Conservation (phyloP, 2,888 invertebrate genomes). For the Salticus scenicus region DNA sequence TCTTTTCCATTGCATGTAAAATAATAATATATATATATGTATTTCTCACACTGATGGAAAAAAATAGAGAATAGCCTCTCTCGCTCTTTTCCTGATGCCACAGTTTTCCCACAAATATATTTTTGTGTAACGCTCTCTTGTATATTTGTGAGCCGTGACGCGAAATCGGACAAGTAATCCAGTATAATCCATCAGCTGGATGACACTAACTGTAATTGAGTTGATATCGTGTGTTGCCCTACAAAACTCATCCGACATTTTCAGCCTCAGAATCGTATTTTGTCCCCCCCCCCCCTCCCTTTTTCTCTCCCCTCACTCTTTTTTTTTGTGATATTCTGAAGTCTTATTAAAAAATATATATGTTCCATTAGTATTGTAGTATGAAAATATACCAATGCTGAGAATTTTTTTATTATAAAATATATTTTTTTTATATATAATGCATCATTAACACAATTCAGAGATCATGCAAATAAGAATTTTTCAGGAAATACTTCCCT, state of each 20-base stretch:
- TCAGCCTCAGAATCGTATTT: neutral
- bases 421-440: too few relatives aligned
- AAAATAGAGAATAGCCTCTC: neutral
- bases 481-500: too few relatives aligned
- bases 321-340: too few relatives aligned
- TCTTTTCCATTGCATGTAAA: neutral
- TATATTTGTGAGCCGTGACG: slow-evolving; percentile 63
- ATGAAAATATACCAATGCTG: too few relatives aligned
- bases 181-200: slow-evolving; percentile 33
- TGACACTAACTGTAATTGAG: slow-evolving; percentile 50
- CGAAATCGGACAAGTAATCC: slow-evolving; percentile 39
- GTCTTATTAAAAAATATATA: too few relatives aligned
- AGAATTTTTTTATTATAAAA: too few relatives aligned
- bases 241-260: slow-evolving; percentile 3
- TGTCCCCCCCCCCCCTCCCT: slow-evolving; percentile 2
- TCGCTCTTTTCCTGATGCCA: neutral
- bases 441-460: too few relatives aligned
- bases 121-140: neutral
- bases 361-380: too few relatives aligned
- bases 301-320: neutral
- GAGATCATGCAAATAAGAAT: too few relatives aligned
- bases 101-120: neutral
- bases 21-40: neutral
- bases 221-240: slow-evolving; percentile 21
- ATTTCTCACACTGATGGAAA: neutral